phyloP scores from a whole-genome alignment of 2,888 invertebrate species.

The Drosophila paramelanica region DNA sequence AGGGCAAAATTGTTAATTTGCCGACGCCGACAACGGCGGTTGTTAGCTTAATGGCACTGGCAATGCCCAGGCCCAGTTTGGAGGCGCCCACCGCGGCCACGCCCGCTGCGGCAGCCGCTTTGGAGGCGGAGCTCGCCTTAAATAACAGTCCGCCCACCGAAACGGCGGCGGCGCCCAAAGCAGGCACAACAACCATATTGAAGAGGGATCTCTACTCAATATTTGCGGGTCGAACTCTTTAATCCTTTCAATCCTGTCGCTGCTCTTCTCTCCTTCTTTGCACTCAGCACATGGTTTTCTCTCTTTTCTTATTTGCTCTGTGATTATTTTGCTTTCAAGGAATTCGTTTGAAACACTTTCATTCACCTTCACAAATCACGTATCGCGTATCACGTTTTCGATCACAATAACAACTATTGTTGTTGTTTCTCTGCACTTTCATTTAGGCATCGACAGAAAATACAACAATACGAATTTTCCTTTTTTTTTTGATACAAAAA shows the following conservation, averaged over 20 bases:
- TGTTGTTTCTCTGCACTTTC: conserved; percentile 62
- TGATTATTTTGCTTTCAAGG: conserved; percentile 36
- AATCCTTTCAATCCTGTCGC: conserved; percentile 3
- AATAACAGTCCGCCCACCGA: conserved; percentile 82
- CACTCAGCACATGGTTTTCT: conserved; percentile 36
- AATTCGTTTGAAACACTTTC: conserved; percentile 47
- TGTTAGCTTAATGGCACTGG: conserved; percentile 90
- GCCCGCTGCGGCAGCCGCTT: conserved; percentile 79
- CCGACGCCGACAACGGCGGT: conserved; percentile 89
- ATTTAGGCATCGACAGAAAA: conserved; percentile 49
- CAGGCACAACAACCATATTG: conserved; percentile 80
- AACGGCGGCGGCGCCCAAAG: conserved; percentile 81
- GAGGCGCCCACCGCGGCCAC: conserved; percentile 85
- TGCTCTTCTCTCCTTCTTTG: not conserved
- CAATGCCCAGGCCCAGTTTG: conserved; percentile 84
- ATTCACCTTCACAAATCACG: conserved; percentile 40
- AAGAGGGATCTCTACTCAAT: not conserved
- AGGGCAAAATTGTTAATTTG: conserved; percentile 90
- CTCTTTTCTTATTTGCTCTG: conserved; percentile 14
- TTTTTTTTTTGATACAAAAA: not conserved
- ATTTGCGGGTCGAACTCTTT: not conserved
- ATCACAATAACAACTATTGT: conserved; percentile 35
- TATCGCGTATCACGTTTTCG: conserved; percentile 54
- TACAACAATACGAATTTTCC: conserved; percentile 18
- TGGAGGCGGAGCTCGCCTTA: conserved; percentile 83